Evolutionary conservation across 2,797 vertebrate species (phyloP), one percentile per base, ranked within the genome.

Genomic region (Notolabrus celidotus): DNA sequence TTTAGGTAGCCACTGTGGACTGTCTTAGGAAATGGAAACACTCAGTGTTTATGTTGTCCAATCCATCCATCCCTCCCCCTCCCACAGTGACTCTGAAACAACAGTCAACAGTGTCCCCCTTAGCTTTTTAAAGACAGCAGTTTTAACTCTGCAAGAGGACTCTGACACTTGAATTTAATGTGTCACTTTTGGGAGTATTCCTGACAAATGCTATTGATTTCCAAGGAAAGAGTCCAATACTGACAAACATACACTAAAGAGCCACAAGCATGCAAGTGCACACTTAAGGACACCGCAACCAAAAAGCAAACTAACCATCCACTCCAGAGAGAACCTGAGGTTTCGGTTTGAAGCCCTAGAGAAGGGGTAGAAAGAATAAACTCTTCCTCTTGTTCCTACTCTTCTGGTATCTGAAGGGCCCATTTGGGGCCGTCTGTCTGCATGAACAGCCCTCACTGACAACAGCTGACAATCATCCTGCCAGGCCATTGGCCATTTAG

Each of bases 401-500:
- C 39, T 33, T 25, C 27, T 67, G 10, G 0, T 38, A 64, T 77
- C 46, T 72, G 61, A 81, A 75, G 77, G 73, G 73, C 82, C 82
- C 80, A 84, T 90, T 78, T 83, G 79, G 79, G 71, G 58, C 74
- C 25, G 53, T 81, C 79, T 60, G 79, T 80, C 84, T 81, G 81
- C 67, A 77, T 58, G 71, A 78, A 84, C 81, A 83, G 66, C 74
- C 73, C 69, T 86, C 76, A 47, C 61, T 71, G 83, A 87, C 86
- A 88, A 84, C 85, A 85, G 83, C 79, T 88, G 88, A 86, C 90
- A 87, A 83, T 88, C 88, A 90, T 79, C 50, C 84, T 84, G 80
- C 80, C 80, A 89, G 84, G 83, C 84, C 71, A 75, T 66, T 80
- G 88, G 87, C 88, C 88, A 90, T 92, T 92, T 92, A 92, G 83